Base-by-base conservation (phyloP, 2,888 invertebrate species). In the Macrostomum cliftonense region DNA sequence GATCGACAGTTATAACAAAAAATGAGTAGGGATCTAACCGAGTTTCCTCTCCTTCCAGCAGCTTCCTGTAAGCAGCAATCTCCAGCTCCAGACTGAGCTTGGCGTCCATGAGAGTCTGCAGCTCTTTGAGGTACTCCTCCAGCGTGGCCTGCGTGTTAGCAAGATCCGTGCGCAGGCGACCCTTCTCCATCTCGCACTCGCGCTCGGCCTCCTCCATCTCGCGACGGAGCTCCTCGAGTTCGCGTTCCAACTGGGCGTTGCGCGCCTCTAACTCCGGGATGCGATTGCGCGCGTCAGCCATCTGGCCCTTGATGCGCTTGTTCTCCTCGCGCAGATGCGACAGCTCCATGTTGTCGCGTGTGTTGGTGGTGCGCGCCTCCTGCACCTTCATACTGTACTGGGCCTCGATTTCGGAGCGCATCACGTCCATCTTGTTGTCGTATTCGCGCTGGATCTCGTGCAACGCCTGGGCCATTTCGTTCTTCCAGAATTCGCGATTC, bases 401-500 rank as follows among this genome's bases (percentile, higher is more conserved):
- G 45, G 66, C 65, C 54, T 75, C 74, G 61, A 73, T 64, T 54
- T 75, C 73, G 19, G 63, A 65, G 42, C 66, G 59, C 57, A 73
- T 68, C 51, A 63, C 59, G 53, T 67, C 69, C 54, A 68, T 59
- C 56, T 72, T 70, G 57, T 63, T 59, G 55, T 74, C 73, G 58
- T 74, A 74, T 56, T 74, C 73, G 42, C 60, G 59, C 56, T 74
- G 71, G 55, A 74, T 74, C 56, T 74, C 74, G 39, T 72, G 61
- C 54, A 74, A 71, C 43, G 73, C 73, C 52, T 67, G 63, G 2
- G 71, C 65, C 50, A 75, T 59, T 56, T 74, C 74, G 58, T 70
- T 73, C 63, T 73, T 72, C 72, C 75, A 74, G 68, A 68, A 75
- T 56, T 74, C 72, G 28, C 73, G 63, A 65, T 74, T 73, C 58